These are phyloP conservation scores for Camponotus vicinus DNA, from an alignment of 1,140 invertebrate species.

Conservation along the genomic window DNA sequence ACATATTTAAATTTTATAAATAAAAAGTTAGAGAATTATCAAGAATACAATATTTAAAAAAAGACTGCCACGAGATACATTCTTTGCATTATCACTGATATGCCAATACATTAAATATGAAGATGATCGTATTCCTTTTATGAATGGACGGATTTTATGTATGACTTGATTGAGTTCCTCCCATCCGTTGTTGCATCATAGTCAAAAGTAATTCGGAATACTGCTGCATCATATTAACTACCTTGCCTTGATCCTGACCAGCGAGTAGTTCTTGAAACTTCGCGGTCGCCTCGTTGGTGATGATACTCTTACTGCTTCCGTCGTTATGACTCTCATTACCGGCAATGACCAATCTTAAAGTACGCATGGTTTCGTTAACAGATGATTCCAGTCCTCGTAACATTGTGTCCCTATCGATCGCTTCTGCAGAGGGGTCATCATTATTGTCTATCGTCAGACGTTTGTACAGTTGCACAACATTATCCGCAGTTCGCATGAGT, in stretches of 20 bases:
- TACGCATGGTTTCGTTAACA: conserved; percentile 84
- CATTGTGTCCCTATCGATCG: conserved; percentile 83
- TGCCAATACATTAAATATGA: conserved; percentile 13
- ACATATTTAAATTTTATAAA: background rate
- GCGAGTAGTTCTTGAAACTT: conserved; percentile 82
- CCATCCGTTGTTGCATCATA: conserved; percentile 89
- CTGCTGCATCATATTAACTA: conserved; percentile 89
- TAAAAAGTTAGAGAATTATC: background rate
- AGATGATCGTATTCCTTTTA: background rate
- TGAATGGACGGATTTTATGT: conserved; percentile 78
- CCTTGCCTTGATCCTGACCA: conserved; percentile 85
- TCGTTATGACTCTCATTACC: conserved; percentile 72
- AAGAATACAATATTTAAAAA: conserved; percentile 2
- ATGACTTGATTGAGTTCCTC: conserved; percentile 81
- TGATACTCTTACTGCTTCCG: conserved; percentile 74
- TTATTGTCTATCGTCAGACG: conserved; percentile 85
- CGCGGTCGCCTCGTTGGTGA: conserved; percentile 79
- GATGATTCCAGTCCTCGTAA: conserved; percentile 82
- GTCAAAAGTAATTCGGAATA: conserved; percentile 88
- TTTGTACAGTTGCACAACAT: conserved; percentile 89
- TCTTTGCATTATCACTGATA: conserved; percentile 16
- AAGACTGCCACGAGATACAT: background rate
- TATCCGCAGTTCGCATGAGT: conserved; percentile 88
- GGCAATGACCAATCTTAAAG: conserved; percentile 80
- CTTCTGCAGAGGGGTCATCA: conserved; percentile 73